Evolutionary conservation across 2,797 vertebrate species (phyloP).

Genomic region (Perodicticus potto): DNA sequence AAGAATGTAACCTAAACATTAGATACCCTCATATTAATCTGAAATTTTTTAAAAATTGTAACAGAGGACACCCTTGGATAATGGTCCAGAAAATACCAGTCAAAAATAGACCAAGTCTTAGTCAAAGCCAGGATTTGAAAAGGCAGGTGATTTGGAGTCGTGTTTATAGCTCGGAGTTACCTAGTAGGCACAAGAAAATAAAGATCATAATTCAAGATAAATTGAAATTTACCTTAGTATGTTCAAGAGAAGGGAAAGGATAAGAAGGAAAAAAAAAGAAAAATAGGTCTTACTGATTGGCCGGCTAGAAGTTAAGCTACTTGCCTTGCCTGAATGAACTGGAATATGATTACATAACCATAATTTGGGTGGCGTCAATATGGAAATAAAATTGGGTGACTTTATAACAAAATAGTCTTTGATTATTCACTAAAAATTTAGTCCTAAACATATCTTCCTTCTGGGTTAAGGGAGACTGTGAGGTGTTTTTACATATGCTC

Average conservation of each 20-base stretch:
- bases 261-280: neutral
- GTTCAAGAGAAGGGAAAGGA: neutral
- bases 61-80: neutral
- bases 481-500: neutral
- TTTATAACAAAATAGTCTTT: neutral
- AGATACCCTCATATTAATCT: too few relatives aligned
- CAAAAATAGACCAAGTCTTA: slow-evolving; percentile 14
- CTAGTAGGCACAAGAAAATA: neutral
- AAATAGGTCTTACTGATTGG: neutral
- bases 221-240: neutral
- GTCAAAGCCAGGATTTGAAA: neutral
- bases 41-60: slow-evolving; percentile 13
- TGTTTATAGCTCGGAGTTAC: neutral
- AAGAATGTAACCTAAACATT: too few relatives aligned
- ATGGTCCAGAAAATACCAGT: neutral
- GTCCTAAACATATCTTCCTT: neutral
- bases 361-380: neutral
- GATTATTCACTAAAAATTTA: neutral
- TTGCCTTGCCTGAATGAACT: slow-evolving; percentile 25
- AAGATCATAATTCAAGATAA: neutral
- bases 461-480: neutral
- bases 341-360: neutral
- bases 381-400: neutral
- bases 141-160: neutral
- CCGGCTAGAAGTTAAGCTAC: neutral